phyloP scores from a whole-genome alignment of 2,113 vertebrate genomes.

The Albula glossodonta region DNA sequence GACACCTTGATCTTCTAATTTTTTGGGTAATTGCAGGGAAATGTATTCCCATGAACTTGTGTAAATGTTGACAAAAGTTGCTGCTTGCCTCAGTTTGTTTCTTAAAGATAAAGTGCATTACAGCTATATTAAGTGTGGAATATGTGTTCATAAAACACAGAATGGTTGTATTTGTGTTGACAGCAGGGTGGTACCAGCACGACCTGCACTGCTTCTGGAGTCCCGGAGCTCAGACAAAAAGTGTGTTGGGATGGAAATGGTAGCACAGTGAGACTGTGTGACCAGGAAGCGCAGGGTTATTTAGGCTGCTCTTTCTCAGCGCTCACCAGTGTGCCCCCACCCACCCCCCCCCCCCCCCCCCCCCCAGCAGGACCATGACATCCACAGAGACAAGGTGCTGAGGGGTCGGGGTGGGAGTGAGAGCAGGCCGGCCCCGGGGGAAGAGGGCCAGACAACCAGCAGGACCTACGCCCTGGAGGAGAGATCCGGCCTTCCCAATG shows the following conservation, averaged over 20 bases:
- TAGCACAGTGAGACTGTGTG: not conserved
- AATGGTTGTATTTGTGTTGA: no score
- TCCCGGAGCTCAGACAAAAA: not conserved
- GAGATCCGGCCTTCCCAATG: constrained; percentile 50
- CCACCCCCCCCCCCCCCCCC: constrained; percentile 11
- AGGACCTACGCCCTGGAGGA: constrained; percentile 46
- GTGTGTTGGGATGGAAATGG: not conserved
- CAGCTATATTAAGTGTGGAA: not conserved
- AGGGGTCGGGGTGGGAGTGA: constrained; percentile 33
- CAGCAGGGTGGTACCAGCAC: not conserved
- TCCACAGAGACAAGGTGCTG: constrained; percentile 37
- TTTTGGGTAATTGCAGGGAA: no score
- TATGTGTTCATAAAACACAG: not conserved
- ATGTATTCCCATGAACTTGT: no score
- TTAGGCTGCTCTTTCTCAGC: no score
- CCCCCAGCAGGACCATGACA: constrained; percentile 19
- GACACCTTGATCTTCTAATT: no score
- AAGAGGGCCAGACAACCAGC: constrained; percentile 36
- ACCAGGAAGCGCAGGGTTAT: not conserved
- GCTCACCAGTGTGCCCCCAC: not conserved
- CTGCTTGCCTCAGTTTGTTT: no score
- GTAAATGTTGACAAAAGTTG: no score
- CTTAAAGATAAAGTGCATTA: not conserved
- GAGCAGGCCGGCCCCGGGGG: constrained; percentile 30
- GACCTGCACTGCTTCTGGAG: not conserved